phyloP scores from a whole-genome alignment of 2,888 invertebrate genomes.

The Lepidochrysops patricia region DNA sequence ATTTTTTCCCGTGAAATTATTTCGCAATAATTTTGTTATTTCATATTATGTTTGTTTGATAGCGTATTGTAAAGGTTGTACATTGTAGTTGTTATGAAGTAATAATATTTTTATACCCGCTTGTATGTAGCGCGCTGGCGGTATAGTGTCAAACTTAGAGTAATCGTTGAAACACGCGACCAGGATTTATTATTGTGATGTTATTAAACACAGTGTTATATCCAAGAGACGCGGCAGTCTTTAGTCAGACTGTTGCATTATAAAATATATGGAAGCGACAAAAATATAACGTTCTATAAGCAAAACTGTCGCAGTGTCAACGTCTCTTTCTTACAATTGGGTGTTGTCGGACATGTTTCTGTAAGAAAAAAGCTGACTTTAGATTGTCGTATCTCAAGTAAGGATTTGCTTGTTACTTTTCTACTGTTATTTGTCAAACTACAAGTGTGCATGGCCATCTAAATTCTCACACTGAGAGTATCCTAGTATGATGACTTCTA shows the following conservation, averaged over 20 bases:
- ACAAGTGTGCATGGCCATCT: too few relatives aligned
- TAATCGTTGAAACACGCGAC: neutral
- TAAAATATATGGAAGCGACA: too few relatives aligned
- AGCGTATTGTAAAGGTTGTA: constrained; percentile 18
- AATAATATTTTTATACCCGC: constrained; percentile 31
- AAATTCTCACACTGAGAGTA: neutral
- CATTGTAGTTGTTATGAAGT: constrained; percentile 19
- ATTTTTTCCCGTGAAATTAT: neutral
- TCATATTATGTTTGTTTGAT: neutral
- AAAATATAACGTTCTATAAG: too few relatives aligned
- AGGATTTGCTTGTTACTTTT: too few relatives aligned
- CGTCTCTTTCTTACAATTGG: too few relatives aligned
- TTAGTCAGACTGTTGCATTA: too few relatives aligned
- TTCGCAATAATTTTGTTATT: constrained; percentile 9
- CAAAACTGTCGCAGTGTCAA: too few relatives aligned
- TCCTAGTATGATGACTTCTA: neutral
- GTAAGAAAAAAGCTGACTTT: too few relatives aligned
- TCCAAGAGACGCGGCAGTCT: too few relatives aligned
- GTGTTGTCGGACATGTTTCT: too few relatives aligned
- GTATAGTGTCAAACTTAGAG: constrained; percentile 24
- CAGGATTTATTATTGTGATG: neutral
- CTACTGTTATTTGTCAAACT: too few relatives aligned
- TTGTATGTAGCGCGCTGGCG: constrained; percentile 20
- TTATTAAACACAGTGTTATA: neutral
- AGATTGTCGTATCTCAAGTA: too few relatives aligned